A percentile compares a stretch with the other conserved stretches of the same genome.
Evolutionary conservation across 2,888 invertebrate genomes (phyloP).

Genomic region (Crematogaster levior): DNA sequence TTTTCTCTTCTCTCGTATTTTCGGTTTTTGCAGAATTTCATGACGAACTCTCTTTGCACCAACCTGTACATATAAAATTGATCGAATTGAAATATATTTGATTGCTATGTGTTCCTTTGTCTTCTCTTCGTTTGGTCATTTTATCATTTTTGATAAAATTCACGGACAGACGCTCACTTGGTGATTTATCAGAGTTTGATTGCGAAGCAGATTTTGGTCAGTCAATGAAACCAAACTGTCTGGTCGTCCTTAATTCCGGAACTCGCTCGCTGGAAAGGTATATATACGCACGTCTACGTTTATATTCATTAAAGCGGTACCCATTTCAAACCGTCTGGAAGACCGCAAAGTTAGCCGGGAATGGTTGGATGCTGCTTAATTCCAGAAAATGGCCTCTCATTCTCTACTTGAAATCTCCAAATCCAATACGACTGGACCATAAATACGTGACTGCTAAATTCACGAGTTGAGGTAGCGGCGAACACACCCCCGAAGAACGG

Average conservation of each 20-base stretch:
- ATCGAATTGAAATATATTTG: slow-evolving; percentile 6
- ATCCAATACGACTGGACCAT: slow-evolving; percentile 37
- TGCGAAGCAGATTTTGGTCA: not conserved
- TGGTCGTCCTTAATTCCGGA: slow-evolving; percentile 38
- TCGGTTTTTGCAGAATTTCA: not conserved
- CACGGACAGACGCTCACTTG: not conserved
- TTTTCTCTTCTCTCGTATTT: not conserved
- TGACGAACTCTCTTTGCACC: not conserved
- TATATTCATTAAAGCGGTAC: slow-evolving; percentile 52
- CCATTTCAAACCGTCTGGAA: slow-evolving; percentile 35
- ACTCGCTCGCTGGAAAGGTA: slow-evolving; percentile 34
- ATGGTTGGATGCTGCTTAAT: slow-evolving; percentile 48
- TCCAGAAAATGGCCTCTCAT: slow-evolving; percentile 52
- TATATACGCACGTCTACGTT: slow-evolving; percentile 32
- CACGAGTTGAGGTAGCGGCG: not conserved
- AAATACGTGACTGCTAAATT: slow-evolving; percentile 51
- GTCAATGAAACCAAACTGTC: slow-evolving; percentile 34
- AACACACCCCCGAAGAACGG: slow-evolving; percentile 14
- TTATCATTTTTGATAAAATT: not conserved
- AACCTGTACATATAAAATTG: not conserved
- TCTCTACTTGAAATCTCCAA: slow-evolving; percentile 30
- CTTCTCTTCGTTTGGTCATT: not conserved
- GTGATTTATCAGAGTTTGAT: slow-evolving; percentile 20
- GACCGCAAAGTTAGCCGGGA: slow-evolving; percentile 41
- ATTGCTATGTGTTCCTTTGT: not conserved